These are phyloP conservation scores for Teinopalpus imperialis DNA, from an alignment of 2,888 invertebrate species.

Conservation along the genomic window DNA sequence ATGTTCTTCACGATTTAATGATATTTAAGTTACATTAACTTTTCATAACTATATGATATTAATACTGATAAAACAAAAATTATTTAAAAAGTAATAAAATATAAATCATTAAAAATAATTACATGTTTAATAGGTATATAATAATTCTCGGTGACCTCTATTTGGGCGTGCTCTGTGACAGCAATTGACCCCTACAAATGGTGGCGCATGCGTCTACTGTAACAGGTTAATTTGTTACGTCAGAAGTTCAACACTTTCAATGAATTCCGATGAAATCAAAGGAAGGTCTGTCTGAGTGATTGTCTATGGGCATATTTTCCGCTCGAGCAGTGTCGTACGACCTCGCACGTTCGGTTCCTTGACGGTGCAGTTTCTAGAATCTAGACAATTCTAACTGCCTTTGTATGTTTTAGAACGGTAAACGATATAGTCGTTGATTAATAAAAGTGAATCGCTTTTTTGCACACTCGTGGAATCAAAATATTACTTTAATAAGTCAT, in stretches of 20 bases:
- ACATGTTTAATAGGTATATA: no score
- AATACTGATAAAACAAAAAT: no score
- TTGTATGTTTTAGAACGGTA: no score
- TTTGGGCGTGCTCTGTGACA: conserved; percentile 19
- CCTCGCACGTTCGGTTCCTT: conserved; percentile 23
- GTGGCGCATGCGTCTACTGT: conserved; percentile 43
- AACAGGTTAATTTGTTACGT: conserved; percentile 66
- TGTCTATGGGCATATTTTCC: conserved; percentile 28
- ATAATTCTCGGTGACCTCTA: conserved; percentile 5
- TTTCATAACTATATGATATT: no score
- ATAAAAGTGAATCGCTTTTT: no score
- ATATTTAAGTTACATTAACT: no score
- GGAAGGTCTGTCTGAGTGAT: conserved; percentile 29
- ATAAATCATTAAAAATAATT: no score
- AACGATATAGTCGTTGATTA: no score
- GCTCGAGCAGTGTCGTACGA: conserved; percentile 6
- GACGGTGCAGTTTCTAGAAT: not conserved
- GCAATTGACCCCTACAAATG: conserved; percentile 48
- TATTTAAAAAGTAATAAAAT: no score
- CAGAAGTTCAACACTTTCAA: conserved; percentile 70
- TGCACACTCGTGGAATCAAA: no score
- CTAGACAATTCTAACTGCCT: conserved; percentile 5
- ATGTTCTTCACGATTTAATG: no score
- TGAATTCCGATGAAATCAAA: conserved; percentile 40
- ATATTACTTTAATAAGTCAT: no score